phyloP scores from a whole-genome alignment of 2,113 vertebrate genomes.

The Hypanus sabinus region DNA sequence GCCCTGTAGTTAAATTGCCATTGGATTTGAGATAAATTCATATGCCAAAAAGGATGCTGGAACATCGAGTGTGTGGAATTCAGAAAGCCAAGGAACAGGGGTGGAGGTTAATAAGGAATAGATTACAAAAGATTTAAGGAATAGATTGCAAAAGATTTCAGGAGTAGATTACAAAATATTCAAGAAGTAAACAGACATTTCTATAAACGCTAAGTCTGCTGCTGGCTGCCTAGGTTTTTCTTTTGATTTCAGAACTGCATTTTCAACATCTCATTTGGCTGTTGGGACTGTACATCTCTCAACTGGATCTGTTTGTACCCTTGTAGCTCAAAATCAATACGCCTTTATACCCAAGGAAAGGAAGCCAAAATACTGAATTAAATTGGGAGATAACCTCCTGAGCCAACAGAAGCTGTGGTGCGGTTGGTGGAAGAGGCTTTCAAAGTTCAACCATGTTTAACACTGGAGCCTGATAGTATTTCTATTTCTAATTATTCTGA shows the following conservation, averaged over 20 bases:
- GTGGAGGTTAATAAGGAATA: neutral
- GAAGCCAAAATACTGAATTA: neutral
- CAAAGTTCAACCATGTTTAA: neutral
- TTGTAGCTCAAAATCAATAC: neutral
- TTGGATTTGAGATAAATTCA: neutral
- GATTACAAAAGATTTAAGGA: neutral
- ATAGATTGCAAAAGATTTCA: neutral
- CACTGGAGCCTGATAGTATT: neutral
- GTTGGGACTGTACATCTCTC: neutral
- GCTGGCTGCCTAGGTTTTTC: neutral
- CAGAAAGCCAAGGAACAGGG: neutral
- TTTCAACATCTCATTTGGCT: neutral
- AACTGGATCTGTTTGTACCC: neutral
- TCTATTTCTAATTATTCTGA: neutral
- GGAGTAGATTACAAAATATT: neutral
- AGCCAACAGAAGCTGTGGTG: no score
- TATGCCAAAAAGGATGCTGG: neutral
- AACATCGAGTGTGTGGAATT: neutral
- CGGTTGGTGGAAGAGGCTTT: neutral
- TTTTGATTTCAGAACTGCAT: neutral
- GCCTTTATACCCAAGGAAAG: neutral
- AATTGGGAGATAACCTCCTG: neutral
- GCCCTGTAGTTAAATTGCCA: constrained; percentile 18
- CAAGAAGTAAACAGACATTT: neutral
- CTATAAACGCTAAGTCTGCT: neutral